phyloP scores from a whole-genome alignment of 2,113 vertebrate genomes.

The Lepus europaeus region DNA sequence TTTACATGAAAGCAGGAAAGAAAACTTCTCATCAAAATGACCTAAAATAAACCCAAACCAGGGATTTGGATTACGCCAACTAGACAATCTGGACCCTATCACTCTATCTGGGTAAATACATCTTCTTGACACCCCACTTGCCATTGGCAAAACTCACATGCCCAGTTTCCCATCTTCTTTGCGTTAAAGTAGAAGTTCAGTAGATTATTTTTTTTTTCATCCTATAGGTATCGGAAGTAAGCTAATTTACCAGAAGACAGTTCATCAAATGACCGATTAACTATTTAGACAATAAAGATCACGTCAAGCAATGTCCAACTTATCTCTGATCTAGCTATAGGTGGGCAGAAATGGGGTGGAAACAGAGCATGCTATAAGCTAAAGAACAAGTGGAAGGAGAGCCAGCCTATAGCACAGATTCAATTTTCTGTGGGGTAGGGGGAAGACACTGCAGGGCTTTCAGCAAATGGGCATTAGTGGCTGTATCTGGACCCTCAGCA shows the following conservation, averaged over 20 bases:
- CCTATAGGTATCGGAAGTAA: not conserved
- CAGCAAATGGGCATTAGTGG: not conserved
- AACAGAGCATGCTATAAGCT: not conserved
- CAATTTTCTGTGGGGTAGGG: not conserved
- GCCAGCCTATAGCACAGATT: not conserved
- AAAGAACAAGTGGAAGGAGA: not conserved
- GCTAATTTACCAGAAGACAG: not conserved
- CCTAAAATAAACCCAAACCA: not conserved
- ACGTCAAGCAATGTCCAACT: not conserved
- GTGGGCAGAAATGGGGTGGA: fast-evolving
- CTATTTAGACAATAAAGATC: not conserved
- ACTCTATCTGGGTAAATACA: not conserved
- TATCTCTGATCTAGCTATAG: not conserved
- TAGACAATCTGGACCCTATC: not conserved
- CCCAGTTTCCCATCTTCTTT: not conserved
- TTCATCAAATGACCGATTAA: not conserved
- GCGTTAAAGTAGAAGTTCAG: not conserved
- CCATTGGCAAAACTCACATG: not conserved
- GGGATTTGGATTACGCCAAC: not conserved
- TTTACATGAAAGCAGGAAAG: not conserved
- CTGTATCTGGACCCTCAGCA: not conserved
- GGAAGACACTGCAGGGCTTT: not conserved
- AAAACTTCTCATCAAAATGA: not conserved
- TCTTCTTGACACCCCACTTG: not conserved
- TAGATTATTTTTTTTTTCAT: not conserved